Evolutionary conservation across 1,140 invertebrate genomes (phyloP), one percentile per base, ranked within the genome.

Genomic region (Cataglyphis hispanica): DNA sequence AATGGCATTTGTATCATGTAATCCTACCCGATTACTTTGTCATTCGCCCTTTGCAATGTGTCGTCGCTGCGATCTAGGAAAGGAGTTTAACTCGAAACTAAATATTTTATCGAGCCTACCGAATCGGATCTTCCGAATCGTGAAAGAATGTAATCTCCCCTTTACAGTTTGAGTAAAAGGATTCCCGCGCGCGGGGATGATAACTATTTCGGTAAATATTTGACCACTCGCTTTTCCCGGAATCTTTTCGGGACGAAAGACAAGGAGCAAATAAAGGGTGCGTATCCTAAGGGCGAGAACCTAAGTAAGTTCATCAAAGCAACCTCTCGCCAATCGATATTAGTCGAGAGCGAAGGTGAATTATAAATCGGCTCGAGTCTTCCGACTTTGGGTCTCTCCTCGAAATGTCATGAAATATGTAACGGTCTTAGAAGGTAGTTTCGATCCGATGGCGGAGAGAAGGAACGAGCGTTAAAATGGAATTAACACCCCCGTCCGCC

Each of bases 401-500:
- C 81, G 85, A 89, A 84, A 64, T n/a, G 27, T 22, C 91, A 94
- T 95, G 90, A 95, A 95, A 94, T 94, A 95, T 94, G 92, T 91
- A 95, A 89, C 83, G 91, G 89, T 94, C 92, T 95, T 94, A 91
- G 93, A 92, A 91, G 93, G 92, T 94, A 94, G 92, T 94, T 94
- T 91, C 85, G 85, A 91, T 89, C 81, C 67, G 40, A 1, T 31
- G 37, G 22, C 69, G 63, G 31, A 66, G 64, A 66, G 61, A 22
- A 66, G 31, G 80, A 67, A 53, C 64, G 85, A 63, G 77, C 91
- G 89, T 94, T 93, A 91, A 92, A 95, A 94, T 94, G 92, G 92
- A 93, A 95, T 95, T 94, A 95, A 94, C 94, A 92, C 93, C 86
- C 89, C 76, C 67, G 72, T 58, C 66, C 58, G 61, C 25, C 84